A percentile compares a stretch with the other conserved stretches of the same genome.
These are phyloP conservation scores for Ernsta delagoae DNA, from an alignment of 2,888 invertebrate species.

Conservation along the genomic window DNA sequence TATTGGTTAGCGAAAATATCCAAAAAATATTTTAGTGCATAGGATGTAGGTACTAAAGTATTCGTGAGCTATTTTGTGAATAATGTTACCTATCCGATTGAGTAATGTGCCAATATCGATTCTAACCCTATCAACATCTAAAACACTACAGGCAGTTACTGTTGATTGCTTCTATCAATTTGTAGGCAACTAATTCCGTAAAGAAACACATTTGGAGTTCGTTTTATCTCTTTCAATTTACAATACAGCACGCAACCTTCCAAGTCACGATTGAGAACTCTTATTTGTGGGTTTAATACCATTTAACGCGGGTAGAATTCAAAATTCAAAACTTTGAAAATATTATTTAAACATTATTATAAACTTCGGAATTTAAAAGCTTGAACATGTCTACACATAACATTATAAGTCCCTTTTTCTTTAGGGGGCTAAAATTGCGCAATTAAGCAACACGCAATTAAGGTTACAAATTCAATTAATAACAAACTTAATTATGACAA, in stretches of 20 bases:
- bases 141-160: conserved; percentile 19
- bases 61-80: conserved; percentile 13
- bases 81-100: conserved; percentile 23
- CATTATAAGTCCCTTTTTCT: too few relatives aligned
- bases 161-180: conserved; percentile 11
- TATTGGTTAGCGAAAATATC: too few relatives aligned
- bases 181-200: background rate
- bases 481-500: conserved; percentile 8
- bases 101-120: conserved; percentile 16
- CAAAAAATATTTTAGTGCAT: background rate
- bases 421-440: too few relatives aligned
- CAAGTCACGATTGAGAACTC: background rate
- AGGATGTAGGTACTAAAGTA: too few relatives aligned
- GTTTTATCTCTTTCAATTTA: background rate
- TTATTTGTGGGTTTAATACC: background rate
- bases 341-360: too few relatives aligned
- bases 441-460: too few relatives aligned
- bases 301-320: too few relatives aligned
- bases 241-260: background rate
- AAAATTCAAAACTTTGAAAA: too few relatives aligned
- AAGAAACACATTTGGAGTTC: background rate
- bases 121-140: conserved; percentile 20
- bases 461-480: background rate
- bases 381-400: too few relatives aligned
- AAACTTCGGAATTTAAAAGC: too few relatives aligned